These are phyloP conservation scores for Cyprinodon diabolis DNA, from an alignment of 2,797 vertebrate species.

Conservation along the genomic window DNA sequence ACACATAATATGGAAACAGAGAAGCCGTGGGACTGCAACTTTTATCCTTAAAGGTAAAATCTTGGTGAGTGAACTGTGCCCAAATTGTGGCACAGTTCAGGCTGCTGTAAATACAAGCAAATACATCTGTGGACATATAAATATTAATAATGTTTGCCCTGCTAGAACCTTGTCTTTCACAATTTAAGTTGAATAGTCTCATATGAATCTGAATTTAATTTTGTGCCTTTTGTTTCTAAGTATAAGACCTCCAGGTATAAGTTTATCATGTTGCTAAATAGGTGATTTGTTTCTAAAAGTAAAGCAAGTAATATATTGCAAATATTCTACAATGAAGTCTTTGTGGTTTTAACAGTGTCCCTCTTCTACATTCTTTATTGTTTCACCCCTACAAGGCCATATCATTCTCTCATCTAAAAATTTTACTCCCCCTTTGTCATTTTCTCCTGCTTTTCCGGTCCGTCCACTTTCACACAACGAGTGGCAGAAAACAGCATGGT, in stretches of 20 bases:
- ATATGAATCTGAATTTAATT: not conserved
- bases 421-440: slow-evolving; percentile 16
- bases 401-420: not conserved
- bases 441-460: not conserved
- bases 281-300: too few relatives aligned
- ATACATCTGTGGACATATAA: not conserved
- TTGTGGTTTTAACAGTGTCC: too few relatives aligned
- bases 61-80: not conserved
- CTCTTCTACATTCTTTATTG: not conserved
- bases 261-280: not conserved
- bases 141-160: not conserved
- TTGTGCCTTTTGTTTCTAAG: not conserved
- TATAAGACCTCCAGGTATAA: not conserved
- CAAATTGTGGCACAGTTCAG: not conserved
- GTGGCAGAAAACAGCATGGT: slow-evolving; percentile 20
- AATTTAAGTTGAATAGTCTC: not conserved
- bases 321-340: too few relatives aligned
- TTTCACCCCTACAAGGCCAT: not conserved
- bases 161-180: not conserved
- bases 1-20: not conserved
- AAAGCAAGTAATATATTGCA: too few relatives aligned
- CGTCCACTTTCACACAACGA: slow-evolving; percentile 6
- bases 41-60: not conserved
- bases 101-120: not conserved
- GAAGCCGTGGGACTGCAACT: not conserved